Conservation (phyloP, 2,797 vertebrate species). For the Malacoraja senta region DNA sequence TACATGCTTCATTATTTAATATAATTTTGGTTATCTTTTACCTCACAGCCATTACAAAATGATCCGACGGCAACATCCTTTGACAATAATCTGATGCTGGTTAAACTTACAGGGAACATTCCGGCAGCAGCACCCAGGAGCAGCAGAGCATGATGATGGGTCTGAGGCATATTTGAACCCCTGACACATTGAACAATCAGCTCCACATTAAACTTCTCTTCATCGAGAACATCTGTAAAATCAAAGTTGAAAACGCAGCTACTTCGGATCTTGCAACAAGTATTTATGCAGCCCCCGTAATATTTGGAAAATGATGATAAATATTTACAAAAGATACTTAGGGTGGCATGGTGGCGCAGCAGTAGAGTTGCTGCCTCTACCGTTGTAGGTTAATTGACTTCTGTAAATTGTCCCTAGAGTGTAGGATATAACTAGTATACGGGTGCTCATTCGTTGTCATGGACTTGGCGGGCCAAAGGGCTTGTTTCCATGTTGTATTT, state of each 20-base stretch:
- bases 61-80: not conserved
- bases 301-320: not conserved
- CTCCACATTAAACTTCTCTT: slow-evolving; percentile 90
- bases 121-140: slow-evolving; percentile 75
- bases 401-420: too few relatives aligned
- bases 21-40: too few relatives aligned
- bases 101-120: slow-evolving; percentile 80
- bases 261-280: not conserved
- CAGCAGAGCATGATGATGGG: slow-evolving; percentile 87
- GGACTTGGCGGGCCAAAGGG: too few relatives aligned
- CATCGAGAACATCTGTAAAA: slow-evolving; percentile 69
- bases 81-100: not conserved
- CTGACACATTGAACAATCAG: slow-evolving; percentile 87
- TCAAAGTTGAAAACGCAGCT: not conserved
- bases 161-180: slow-evolving; percentile 80
- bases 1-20: too few relatives aligned
- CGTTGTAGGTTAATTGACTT: too few relatives aligned
- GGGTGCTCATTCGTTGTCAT: too few relatives aligned
- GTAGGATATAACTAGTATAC: too few relatives aligned
- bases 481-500: too few relatives aligned
- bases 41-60: not conserved
- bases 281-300: not conserved
- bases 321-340: not conserved
- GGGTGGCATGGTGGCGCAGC: too few relatives aligned
- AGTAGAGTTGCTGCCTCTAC: too few relatives aligned